Evolutionary conservation across 2,888 invertebrate genomes (phyloP), one percentile per base, ranked within the genome.

Genomic region (Oscheius sp.): DNA sequence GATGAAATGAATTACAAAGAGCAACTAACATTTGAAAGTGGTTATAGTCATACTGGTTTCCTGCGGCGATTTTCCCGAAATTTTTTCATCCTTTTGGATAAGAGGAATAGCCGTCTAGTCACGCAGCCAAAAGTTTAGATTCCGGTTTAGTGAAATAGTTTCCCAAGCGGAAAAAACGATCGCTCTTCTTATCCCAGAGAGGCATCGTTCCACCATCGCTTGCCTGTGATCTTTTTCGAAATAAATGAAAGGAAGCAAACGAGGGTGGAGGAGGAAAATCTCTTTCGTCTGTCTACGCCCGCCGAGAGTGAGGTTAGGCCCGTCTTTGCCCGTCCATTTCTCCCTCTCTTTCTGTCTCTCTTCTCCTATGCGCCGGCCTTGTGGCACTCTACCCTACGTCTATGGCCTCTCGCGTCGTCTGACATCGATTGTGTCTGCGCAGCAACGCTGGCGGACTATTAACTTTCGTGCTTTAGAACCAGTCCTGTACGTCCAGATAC

Each of bases 381-480:
- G 66, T 66, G 49, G 66, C 66, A 49, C 66, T 43, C 18, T 27
- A 23, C 66, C 16, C 66, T 66, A 52, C 66, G 66, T 66, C 52
- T 52, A 49, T 66, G 13, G 18, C 25, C 58, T n/a, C 66, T 27
- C 66, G 49, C 52, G 66, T 52, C 35, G 66, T 66, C 66, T 66
- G 52, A 52, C 66, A 52, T 66, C 66, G 66, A 52, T 52, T 52
- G 66, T 66, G 52, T 52, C 29, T 66, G 52, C 52, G 66, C 66
- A 52, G 46, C 49, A 66, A 66, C 66, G 52, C 66, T 66, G 66
- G 66, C 66, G 2, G 52, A 18, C 49, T 52, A 66, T 66, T 66
- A 66, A 66, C 66, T 66, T 66, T 66, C 52, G 52, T 66, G 49
- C 66, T 52, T 66, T 29, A 52, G 52, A 66, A 66, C 66, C 66